Base-by-base conservation (phyloP, 64 coral and sea anemone genomes). In the Stichodactyla mertensii region DNA sequence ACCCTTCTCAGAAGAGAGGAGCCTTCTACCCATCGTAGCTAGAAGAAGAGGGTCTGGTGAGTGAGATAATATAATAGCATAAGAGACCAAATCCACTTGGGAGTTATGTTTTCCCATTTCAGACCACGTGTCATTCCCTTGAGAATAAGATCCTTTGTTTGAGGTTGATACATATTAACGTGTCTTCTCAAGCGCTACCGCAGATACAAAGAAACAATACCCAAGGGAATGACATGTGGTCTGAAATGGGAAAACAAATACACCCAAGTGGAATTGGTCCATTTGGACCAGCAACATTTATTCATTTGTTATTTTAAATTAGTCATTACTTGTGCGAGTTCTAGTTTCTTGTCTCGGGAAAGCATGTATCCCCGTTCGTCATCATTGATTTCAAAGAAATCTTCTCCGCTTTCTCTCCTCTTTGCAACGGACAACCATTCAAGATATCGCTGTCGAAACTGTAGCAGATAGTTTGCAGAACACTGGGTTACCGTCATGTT, bases 341-440 rank as follows among this genome's bases (percentile, higher is more conserved):
- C 71, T 77, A 12, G n/a, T 23, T 18, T 23, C 71, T 26, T 77
- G 36, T 77, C 71, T 51, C 22, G 71, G 36, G 71, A 51, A 26
- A 77, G 36, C 10, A 10, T 77, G 71, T 19, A 11, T 10, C 71
- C 71, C 19, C 4, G 7, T 11, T 77, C 71, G 71, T 51, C 36
- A 9, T 64, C 19, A 15, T 64, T 77, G 15, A 80, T 71, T 57
- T 91, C 16, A 55, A 78, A 91, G 24, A 85, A 16, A 1, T 51
- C 19, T 80, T 90, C 57, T 9, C 60, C 84, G 5, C 56, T 57
- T 58, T 28, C 53, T 3, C 16, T 11, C 52, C 74, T 56, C 18
- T 83, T 85, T 4, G 66, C 51, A 24, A 91, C 58, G 16, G 55
- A 24, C 57, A 91, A 85, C 89, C 89, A 91, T 51, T 86, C 83